Percentiles rank a stretch among this genome's conserved stretches.
These are phyloP conservation scores for Nesogale talazaci DNA, from an alignment of 2,113 vertebrate genomes.

Conservation along the genomic window DNA sequence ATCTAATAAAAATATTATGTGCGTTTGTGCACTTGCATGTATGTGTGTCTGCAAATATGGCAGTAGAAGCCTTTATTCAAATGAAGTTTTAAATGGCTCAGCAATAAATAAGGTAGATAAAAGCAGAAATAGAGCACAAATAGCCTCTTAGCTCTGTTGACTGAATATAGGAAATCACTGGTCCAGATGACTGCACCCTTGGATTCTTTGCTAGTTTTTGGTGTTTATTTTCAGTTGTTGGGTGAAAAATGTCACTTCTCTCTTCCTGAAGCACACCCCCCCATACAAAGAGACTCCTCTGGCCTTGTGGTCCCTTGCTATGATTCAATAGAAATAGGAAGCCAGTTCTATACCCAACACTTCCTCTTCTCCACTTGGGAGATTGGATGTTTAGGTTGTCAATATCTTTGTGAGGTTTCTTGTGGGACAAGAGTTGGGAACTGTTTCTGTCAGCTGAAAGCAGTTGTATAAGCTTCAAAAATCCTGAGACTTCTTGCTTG, in stretches of 20 bases:
- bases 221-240: not conserved
- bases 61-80: conserved; percentile 65
- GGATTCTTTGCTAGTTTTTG: not conserved
- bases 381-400: not conserved
- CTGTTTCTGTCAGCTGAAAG: not conserved
- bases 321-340: not conserved
- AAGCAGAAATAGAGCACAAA: conserved; percentile 24
- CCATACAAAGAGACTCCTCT: not conserved
- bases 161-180: not conserved
- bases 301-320: not conserved
- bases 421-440: not conserved
- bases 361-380: not conserved
- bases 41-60: not conserved
- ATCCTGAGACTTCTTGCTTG: not conserved
- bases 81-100: conserved; percentile 64
- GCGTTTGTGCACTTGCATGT: not conserved
- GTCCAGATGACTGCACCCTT: not conserved
- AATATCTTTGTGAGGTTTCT: conserved; percentile 9
- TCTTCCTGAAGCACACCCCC: not conserved
- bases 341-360: not conserved
- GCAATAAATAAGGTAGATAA: conserved; percentile 37
- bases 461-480: not conserved
- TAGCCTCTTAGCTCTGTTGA: not conserved
- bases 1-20: not conserved
- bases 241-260: not conserved